phyloP scores from a whole-genome alignment of 1,140 invertebrate species.

The Drosophila elegans region DNA sequence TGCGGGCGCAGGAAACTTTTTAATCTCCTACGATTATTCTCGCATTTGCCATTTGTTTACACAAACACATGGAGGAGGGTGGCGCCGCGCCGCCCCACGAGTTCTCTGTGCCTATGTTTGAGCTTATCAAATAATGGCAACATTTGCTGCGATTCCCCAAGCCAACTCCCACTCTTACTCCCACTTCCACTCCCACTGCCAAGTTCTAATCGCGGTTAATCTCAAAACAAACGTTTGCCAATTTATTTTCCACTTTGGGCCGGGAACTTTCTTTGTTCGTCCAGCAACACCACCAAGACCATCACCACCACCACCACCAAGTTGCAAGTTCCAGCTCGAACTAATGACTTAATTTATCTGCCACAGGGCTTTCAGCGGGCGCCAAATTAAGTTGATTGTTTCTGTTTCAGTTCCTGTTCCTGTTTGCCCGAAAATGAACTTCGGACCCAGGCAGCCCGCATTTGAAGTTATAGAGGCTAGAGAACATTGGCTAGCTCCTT shows the following conservation, averaged over 20 bases:
- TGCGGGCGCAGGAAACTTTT: conserved; percentile 78
- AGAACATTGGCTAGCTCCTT: conserved; percentile 15
- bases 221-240: conserved; percentile 84
- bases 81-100: background rate
- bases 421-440: conserved; percentile 45
- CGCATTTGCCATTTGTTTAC: conserved; percentile 84
- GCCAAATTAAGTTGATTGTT: conserved; percentile 84
- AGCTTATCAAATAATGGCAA: conserved; percentile 84
- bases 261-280: conserved; percentile 51
- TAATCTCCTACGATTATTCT: conserved; percentile 84
- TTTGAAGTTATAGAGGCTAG: conserved; percentile 1
- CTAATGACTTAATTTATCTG: conserved; percentile 85
- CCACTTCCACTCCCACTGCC: background rate
- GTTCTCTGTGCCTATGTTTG: conserved; percentile 69
- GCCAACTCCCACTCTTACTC: background rate
- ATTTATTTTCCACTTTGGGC: conserved; percentile 84
- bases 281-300: conserved; percentile 8
- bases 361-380: conserved; percentile 84
- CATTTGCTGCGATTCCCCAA: conserved; percentile 75
- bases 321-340: conserved; percentile 56
- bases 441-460: conserved; percentile 20
- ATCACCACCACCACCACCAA: conserved; percentile 22
- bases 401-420: conserved; percentile 39
- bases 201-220: conserved; percentile 84
- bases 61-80: conserved; percentile 52